Base-by-base conservation (phyloP, 2,113 vertebrate genomes). In the Austrofundulus limnaeus region DNA sequence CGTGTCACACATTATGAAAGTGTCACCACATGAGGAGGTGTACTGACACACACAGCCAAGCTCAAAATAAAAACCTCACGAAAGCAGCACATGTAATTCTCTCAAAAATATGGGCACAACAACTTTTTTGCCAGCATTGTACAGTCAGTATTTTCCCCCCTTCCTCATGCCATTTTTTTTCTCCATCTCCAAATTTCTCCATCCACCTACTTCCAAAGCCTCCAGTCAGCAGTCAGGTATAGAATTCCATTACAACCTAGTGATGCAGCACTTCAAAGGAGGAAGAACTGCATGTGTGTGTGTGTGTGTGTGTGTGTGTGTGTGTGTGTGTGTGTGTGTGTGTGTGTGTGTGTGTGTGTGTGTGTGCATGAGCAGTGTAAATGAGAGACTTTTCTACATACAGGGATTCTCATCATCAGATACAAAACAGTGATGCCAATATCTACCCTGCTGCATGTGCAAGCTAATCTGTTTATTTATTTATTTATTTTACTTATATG, bases 191-290 rank as follows among this genome's bases (percentile, higher is more conserved):
- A 55, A 61, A 72, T 80, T 80, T 65, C 75, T 79, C 69, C 72
- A 75, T 80, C 66, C 64, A 67, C 64, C 73, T 67, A 57, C 51
- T 23, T 65, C 67, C 70, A 81, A 88, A 87, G 81, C 81, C 78
- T 77, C 50, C 78, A 89, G 81, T 87, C 85, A 89, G 88, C 85
- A 86, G 71, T 82, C 79, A 84, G 72, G 75, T 85, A 82, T 61
- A 80, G 84, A 85, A 87, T 87, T 84, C 82, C 82, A 89, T 87
- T 86, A 89, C 82, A 82, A 71, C 70, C 77, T 60, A 83, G 86
- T 87, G 84, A 89, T 84, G 83, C 84, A 87, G 83, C 86, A 79
- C 75, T 86, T 86, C 84, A 84, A 80, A 85, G 70, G 70, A 63
- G 23, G 61, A 34, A 59, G 59, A 52, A 49, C 59, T 47, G 77